Base-by-base conservation (phyloP, 2,113 vertebrate genomes). In the Paratilapia polleni region DNA sequence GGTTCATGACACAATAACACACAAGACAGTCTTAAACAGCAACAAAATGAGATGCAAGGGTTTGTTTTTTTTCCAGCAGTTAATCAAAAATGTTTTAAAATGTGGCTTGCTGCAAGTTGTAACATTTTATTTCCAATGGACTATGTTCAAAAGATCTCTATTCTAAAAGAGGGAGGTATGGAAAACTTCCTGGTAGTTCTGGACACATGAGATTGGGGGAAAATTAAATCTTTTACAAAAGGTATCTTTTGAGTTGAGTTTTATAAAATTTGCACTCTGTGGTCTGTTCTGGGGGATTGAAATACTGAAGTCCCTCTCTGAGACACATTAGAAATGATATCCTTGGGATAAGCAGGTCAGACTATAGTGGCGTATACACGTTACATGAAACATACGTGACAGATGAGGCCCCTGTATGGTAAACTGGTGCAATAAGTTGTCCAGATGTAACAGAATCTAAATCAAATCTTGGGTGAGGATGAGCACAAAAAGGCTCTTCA, bases 1-100 rank as follows among this genome's bases (percentile, higher is more conserved):
- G 83, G 77, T 87, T 89, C 88, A 90, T 91, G 91, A 94, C 93
- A 94, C 91, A 90, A 88, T 75, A 92, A 81, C 80, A 85, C 85
- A 88, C 85, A 79, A 63, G 79, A 87, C 66, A 43, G 84, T 80
- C 82, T 59, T 81, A 90, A 86, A 83, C 62, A 60, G 80, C 76
- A 83, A 52, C 84, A 78, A 78, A 86, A 89, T 61, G 14, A 78
- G 43, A 62, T 31, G 58, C 41, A 77, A 36, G 14, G 68, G 2
- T 56, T 80, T 59, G 28, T 36, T 31, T 54, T 58, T 60, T 41
- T 24, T 2, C 28, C 34, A 60, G n/a, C 17, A 24, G 60, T 17
- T 68, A 6, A 86, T 58, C 9, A 64, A 58, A 85, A 61, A 70
- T 57, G 19, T 28, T 77, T 34, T 14, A 17, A 80, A 68, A 85